Conservation (phyloP, 1,140 invertebrate genomes). For the Frieseomelitta varia region DNA sequence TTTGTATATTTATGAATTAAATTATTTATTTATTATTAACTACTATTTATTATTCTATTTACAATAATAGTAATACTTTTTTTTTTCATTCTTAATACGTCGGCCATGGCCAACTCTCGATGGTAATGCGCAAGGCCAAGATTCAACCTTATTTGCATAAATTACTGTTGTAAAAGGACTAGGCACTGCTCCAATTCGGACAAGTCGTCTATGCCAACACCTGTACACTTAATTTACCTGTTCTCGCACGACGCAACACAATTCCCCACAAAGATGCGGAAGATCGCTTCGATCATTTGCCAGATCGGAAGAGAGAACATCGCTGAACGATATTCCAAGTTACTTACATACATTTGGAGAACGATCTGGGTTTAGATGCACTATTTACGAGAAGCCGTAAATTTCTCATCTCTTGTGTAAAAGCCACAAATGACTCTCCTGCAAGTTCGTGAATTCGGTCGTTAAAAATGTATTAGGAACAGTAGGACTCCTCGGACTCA, state of each 20-base stretch:
- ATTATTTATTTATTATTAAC: too few relatives aligned
- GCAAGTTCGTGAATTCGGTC: background rate
- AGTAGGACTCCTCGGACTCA: background rate
- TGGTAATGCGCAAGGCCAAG: background rate
- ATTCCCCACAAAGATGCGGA: background rate
- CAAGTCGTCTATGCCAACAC: background rate
- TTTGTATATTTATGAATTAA: too few relatives aligned
- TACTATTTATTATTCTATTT: too few relatives aligned
- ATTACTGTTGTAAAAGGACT: conserved; percentile 16
- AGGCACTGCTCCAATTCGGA: conserved; percentile 21
- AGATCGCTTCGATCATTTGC: background rate
- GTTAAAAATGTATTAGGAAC: background rate
- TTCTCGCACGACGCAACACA: background rate
- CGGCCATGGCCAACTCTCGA: background rate
- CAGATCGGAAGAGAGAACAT: background rate
- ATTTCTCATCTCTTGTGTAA: too few relatives aligned
- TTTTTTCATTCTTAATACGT: too few relatives aligned
- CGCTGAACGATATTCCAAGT: too few relatives aligned
- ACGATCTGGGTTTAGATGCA: background rate
- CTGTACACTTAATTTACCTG: background rate
- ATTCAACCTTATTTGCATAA: conserved; percentile 7
- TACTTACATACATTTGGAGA: too few relatives aligned
- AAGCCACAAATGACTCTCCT: background rate
- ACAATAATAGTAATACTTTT: too few relatives aligned
- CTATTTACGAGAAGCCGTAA: background rate